phyloP scores from a whole-genome alignment of 1,140 invertebrate genomes.

The Bombus cullumanus region DNA sequence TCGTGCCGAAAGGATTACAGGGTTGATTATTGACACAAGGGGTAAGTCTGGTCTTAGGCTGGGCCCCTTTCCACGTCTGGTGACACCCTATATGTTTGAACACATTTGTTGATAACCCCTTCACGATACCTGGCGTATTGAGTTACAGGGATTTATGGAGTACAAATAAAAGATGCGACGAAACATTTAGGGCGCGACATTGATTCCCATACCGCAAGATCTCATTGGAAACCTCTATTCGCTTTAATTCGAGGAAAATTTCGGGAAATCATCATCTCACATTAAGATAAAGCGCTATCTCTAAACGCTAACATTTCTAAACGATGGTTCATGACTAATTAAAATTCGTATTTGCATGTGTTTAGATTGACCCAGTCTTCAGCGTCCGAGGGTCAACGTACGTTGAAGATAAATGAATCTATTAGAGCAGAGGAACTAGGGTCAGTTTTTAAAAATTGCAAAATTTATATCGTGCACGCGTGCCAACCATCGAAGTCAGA shows the following conservation, averaged over 20 bases:
- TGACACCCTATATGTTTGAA: slow-evolving; percentile 82
- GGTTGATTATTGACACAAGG: slow-evolving; percentile 77
- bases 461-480: slow-evolving; percentile 75
- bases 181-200: slow-evolving; percentile 42
- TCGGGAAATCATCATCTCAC: not conserved
- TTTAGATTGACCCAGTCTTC: not conserved
- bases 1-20: slow-evolving; percentile 77
- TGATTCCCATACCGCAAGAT: slow-evolving; percentile 43
- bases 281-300: too few relatives aligned
- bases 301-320: too few relatives aligned
- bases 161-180: slow-evolving; percentile 60
- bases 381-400: not conserved
- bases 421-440: slow-evolving; percentile 3
- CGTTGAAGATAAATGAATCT: not conserved
- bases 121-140: slow-evolving; percentile 73
- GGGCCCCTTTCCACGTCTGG: slow-evolving; percentile 55
- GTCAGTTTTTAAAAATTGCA: slow-evolving; percentile 76
- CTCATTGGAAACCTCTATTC: not conserved
- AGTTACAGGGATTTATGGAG: slow-evolving; percentile 73
- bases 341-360: too few relatives aligned
- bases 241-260: not conserved
- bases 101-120: slow-evolving; percentile 82
- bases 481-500: slow-evolving; percentile 62
- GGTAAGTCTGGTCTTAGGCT: slow-evolving; percentile 59
- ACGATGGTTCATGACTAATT: too few relatives aligned